Evolutionary conservation across 2,113 vertebrate genomes (phyloP).

Genomic region (Phyllopteryx taeniolatus): DNA sequence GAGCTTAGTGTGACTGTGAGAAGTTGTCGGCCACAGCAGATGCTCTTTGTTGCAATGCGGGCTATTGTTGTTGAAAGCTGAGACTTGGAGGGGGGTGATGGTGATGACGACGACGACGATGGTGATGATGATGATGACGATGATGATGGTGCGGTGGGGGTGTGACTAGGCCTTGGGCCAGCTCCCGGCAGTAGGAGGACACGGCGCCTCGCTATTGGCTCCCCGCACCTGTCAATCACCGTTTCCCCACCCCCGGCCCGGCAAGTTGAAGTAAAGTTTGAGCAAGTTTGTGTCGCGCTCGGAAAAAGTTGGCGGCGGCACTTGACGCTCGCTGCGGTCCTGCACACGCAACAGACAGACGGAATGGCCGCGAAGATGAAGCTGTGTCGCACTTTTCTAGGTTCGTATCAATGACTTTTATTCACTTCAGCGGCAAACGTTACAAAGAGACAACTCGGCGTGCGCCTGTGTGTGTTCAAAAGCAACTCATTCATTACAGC

Average conservation of each 20-base stretch:
- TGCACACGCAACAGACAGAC: constrained; percentile 17
- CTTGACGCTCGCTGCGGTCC: constrained; percentile 40
- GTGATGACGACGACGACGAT: constrained; percentile 23
- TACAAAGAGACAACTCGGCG: neutral
- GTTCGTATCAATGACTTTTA: constrained; percentile 73
- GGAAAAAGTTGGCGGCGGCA: constrained; percentile 63
- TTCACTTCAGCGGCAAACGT: neutral
- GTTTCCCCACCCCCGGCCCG: constrained; percentile 33
- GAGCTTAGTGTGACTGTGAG: constrained; percentile 46
- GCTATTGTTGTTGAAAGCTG: constrained; percentile 71
- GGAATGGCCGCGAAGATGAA: constrained; percentile 78
- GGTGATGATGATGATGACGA: neutral
- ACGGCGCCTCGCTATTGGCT: constrained; percentile 76
- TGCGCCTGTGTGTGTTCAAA: neutral
- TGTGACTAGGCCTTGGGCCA: constrained; percentile 39
- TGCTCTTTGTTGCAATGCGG: constrained; percentile 72
- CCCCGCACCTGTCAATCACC: constrained; percentile 28
- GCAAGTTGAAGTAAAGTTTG: constrained; percentile 82
- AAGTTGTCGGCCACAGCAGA: constrained; percentile 60
- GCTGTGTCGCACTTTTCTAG: constrained; percentile 88
- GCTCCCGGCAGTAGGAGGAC: constrained; percentile 58
- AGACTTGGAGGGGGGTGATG: constrained; percentile 62
- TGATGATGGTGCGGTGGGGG: neutral
- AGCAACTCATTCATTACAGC: neutral
- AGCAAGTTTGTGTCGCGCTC: constrained; percentile 77